Evolutionary conservation across 2,888 invertebrate species (phyloP), one percentile per base, ranked within the genome.

Genomic region (Dynastes maya): DNA sequence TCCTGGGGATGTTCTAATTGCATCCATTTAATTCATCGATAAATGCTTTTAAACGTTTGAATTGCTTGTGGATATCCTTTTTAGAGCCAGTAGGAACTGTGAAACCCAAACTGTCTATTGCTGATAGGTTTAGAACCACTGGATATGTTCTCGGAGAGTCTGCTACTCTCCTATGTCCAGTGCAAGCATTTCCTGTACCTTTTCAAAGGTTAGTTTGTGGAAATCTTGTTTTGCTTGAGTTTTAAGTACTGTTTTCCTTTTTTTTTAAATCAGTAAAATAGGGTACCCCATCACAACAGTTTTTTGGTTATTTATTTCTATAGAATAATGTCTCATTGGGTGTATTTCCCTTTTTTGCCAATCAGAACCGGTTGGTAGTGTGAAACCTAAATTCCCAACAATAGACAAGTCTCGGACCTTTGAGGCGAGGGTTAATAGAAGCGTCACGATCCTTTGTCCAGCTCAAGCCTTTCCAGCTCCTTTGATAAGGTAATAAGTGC

Each of bases 11-110:
- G 4, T 29, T n/a, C 9, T 13, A 13, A 22, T n/a, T 70, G 22
- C 8, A 22, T 22, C 22, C 22, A 22, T 22, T 22, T 22, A 22
- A 22, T 22, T 22, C 22, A 22, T 22, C 22, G 22, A 22, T 22
- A 22, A 22, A 22, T 22, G 22, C 22, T 22, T 22, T 22, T 22
- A 22, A 22, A 1, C 22, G 22, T 22, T 22, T 51, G 27, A 70
- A 37, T n/a, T 64, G 4, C 1, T 64, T 37, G 32, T 5, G 9
- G 9, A 16, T 37, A 37, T 37, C 32, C 5, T 27, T 16, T 71
- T 63, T 88, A 94, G 94, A 95, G 91, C 95, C 95, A 84, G 92
- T 95, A 90, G 94, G 94, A 89, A 94, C 93, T 88, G 93, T 94
- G 80, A 91, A 92, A 82, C 94, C 94, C 81, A 94, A 93, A 84